Evolutionary conservation across 2,888 invertebrate genomes (phyloP).

Genomic region (Ischnura elegans): DNA sequence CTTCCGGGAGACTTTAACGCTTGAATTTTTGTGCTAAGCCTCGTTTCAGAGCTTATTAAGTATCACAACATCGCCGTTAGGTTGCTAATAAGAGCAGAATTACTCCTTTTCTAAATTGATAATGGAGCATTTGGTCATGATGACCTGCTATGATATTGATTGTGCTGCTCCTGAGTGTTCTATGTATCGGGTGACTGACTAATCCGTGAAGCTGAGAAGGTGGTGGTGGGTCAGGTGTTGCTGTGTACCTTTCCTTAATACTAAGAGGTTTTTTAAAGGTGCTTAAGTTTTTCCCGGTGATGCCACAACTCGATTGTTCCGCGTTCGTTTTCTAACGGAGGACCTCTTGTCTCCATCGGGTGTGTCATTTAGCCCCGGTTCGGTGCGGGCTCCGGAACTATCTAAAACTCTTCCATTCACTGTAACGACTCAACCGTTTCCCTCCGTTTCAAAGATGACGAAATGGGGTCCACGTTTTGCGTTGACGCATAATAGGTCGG

Average conservation of each 20-base stretch:
- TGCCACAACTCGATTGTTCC: too few relatives aligned
- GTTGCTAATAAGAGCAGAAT: not conserved
- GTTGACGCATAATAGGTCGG: not conserved
- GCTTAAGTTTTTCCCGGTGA: too few relatives aligned
- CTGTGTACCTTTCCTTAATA: too few relatives aligned
- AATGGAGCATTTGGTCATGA: not conserved
- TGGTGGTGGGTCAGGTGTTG: not conserved
- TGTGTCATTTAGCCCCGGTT: too few relatives aligned
- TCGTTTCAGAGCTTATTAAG: too few relatives aligned
- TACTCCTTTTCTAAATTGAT: not conserved
- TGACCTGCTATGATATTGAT: not conserved
- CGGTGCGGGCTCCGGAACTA: not conserved
- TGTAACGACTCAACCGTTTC: not conserved
- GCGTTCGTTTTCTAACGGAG: too few relatives aligned
- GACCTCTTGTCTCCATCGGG: too few relatives aligned
- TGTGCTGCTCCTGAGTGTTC: not conserved
- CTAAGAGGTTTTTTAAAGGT: too few relatives aligned
- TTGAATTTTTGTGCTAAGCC: not conserved
- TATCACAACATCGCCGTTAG: not conserved
- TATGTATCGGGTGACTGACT: not conserved
- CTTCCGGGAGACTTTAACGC: not conserved
- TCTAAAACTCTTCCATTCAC: not conserved
- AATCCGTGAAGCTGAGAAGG: not conserved
- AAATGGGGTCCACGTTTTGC: not conserved
- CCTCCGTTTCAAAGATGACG: not conserved